phyloP scores from a whole-genome alignment of 2,113 vertebrate genomes.

The Neomonachus schauinslandi region DNA sequence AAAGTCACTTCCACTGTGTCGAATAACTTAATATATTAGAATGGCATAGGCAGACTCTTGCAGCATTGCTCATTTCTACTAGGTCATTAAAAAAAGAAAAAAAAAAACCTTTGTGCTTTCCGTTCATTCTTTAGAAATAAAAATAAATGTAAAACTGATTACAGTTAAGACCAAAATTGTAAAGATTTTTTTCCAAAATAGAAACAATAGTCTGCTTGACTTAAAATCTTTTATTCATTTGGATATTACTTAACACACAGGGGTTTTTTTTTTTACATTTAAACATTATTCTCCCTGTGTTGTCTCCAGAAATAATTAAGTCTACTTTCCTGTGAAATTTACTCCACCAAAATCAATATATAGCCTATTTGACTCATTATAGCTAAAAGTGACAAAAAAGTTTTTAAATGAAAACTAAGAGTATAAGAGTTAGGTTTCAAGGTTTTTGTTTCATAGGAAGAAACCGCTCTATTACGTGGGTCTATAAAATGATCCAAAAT shows the following conservation, averaged over 20 bases:
- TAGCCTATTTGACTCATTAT: conserved; percentile 82
- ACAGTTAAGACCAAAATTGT: conserved; percentile 41
- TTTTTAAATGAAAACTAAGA: conserved; percentile 85
- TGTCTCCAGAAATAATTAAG: conserved; percentile 62
- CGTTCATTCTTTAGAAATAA: conserved; percentile 55
- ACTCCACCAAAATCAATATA: conserved; percentile 77
- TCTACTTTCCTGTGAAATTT: conserved; percentile 76
- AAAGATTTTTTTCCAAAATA: not conserved
- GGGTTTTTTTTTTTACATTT: not conserved
- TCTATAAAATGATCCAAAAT: conserved; percentile 89
- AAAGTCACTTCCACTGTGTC: conserved; percentile 36
- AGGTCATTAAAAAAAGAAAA: conserved; percentile 14
- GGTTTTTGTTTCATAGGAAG: conserved; percentile 88
- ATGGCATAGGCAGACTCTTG: not conserved
- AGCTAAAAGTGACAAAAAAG: conserved; percentile 82
- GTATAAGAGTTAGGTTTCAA: conserved; percentile 84
- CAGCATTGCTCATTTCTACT: not conserved
- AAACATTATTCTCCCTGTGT: conserved; percentile 25
- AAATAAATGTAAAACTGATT: conserved; percentile 51
- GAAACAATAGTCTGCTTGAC: conserved; percentile 57
- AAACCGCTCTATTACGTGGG: conserved; percentile 86
- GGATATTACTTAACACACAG: conserved; percentile 2
- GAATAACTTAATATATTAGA: conserved; percentile 20
- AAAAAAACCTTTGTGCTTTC: conserved; percentile 68
- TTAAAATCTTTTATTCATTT: conserved; percentile 61